Evolutionary conservation across 2,797 vertebrate genomes (phyloP).

Genomic region (Prunella strophiata): DNA sequence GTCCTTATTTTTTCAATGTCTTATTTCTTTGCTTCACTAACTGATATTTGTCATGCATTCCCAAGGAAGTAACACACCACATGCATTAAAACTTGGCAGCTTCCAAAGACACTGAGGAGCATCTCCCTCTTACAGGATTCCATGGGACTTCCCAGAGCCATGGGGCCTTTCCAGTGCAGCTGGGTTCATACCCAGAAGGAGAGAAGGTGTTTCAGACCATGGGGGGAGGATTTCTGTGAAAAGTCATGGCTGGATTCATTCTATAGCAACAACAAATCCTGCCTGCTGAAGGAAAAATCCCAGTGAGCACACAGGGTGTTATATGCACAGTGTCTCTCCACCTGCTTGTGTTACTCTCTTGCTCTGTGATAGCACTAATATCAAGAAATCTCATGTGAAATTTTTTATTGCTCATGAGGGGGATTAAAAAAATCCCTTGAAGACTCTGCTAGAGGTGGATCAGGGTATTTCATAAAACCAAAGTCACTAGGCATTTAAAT

Average conservation of each 20-base stretch:
- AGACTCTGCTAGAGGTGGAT: neutral
- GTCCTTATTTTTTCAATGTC: neutral
- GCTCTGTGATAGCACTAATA: neutral
- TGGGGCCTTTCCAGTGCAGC: neutral
- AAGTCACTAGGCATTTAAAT: neutral
- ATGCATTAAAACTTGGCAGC: neutral
- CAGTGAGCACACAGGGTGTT: neutral
- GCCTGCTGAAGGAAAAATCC: neutral
- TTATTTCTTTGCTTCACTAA: neutral
- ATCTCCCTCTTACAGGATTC: neutral
- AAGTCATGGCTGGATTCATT: neutral
- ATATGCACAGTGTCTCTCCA: neutral
- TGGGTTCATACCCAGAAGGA: neutral
- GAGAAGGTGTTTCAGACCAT: neutral
- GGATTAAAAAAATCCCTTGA: neutral
- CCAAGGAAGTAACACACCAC: neutral
- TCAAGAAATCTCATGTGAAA: neutral
- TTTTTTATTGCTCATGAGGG: neutral
- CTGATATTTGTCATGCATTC: neutral
- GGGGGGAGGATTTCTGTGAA: neutral
- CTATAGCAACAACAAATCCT: neutral
- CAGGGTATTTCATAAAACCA: neutral
- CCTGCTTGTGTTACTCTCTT: neutral
- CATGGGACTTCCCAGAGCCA: neutral
- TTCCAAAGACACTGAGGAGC: neutral